Evolutionary conservation across 1,140 invertebrate species (phyloP).

Genomic region (Heterodera schachtii): DNA sequence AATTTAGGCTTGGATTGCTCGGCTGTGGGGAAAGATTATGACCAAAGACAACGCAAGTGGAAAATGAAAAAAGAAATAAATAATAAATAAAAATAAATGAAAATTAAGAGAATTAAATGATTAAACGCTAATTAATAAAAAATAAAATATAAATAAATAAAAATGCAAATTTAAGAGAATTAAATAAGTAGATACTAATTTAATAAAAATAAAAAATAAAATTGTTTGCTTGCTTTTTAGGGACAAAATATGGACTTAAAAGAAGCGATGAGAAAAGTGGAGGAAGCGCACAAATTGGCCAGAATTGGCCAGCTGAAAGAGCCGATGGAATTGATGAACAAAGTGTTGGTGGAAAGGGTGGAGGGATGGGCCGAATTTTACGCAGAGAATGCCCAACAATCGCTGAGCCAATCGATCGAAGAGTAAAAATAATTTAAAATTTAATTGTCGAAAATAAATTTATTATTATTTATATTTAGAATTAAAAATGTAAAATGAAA

Average conservation of each 20-base stretch:
- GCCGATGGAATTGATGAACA: not conserved
- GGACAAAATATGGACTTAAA: not conserved
- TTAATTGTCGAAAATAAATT: no score
- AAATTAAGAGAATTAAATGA: no score
- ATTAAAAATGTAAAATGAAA: no score
- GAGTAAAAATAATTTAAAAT: not conserved
- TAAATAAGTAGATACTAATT: no score
- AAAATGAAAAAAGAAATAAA: no score
- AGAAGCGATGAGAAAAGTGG: not conserved
- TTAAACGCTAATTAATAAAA: no score
- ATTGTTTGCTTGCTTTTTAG: not conserved
- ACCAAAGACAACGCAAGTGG: not conserved
- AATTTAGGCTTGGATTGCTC: not conserved
- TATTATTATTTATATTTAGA: not conserved
- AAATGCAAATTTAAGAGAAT: no score
- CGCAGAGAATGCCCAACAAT: not conserved
- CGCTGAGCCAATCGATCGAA: not conserved
- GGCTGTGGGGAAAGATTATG: not conserved
- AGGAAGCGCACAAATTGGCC: not conserved
- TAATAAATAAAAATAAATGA: no score
- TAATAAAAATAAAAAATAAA: no score
- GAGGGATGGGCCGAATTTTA: not conserved
- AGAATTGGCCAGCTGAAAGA: not conserved
- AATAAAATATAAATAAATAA: not conserved
- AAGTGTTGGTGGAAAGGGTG: not conserved